These are phyloP conservation scores for Tanypteryx hageni DNA, from an alignment of 2,888 invertebrate species.

Conservation along the genomic window DNA sequence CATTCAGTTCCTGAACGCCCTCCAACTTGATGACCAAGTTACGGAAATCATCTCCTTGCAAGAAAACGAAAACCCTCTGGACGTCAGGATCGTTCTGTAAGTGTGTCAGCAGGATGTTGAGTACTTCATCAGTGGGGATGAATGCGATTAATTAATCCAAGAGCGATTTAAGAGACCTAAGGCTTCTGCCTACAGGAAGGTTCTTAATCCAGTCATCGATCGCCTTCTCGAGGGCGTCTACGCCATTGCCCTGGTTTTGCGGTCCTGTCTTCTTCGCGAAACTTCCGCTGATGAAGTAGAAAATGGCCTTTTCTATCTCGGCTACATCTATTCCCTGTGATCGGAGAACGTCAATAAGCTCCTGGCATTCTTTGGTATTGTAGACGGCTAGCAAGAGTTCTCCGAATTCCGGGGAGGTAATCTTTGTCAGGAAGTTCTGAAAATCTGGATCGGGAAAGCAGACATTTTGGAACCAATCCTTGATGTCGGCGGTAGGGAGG, in stretches of 20 bases:
- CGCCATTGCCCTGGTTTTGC: no score
- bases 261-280: no score
- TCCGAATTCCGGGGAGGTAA: neutral
- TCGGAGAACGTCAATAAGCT: neutral
- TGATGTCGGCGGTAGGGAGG: conserved; percentile 71
- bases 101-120: conserved; percentile 41
- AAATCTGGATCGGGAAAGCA: neutral
- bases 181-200: neutral
- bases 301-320: neutral
- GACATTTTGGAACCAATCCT: conserved; percentile 69
- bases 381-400: neutral
- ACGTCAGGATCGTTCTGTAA: conserved; percentile 17
- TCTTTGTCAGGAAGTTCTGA: neutral
- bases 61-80: neutral
- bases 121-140: neutral
- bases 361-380: neutral
- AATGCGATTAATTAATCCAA: neutral
- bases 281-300: no score
- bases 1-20: conserved; percentile 5
- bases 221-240: no score
- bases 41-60: conserved; percentile 12
- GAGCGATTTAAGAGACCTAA: neutral
- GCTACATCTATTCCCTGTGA: neutral
- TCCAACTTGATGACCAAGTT: conserved; percentile 21
- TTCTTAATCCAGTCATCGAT: no score